phyloP scores from a whole-genome alignment of 2,797 vertebrate species.

The Gallinago solitaria region DNA sequence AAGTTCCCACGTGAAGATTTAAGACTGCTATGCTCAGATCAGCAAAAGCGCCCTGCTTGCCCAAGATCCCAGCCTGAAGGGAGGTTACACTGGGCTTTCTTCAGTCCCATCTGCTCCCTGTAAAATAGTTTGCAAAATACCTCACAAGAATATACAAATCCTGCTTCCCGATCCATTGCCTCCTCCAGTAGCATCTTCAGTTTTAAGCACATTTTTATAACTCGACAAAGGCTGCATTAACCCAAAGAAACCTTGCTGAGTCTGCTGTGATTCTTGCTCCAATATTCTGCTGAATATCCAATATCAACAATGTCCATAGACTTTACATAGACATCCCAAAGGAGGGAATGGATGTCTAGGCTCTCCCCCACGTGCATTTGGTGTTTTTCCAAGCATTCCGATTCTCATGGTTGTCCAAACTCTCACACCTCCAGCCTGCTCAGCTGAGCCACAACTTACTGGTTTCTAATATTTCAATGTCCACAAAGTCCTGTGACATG shows the following conservation, averaged over 20 bases:
- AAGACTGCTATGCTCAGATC: background rate
- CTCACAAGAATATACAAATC: background rate
- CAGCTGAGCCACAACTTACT: background rate
- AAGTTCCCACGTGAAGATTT: background rate
- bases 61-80: background rate
- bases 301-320: background rate
- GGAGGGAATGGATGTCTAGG: background rate
- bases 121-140: background rate
- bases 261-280: background rate
- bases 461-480: background rate
- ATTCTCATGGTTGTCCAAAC: background rate
- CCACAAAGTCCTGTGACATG: background rate
- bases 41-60: background rate
- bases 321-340: background rate
- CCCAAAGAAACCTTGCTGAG: background rate
- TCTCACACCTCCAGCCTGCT: background rate
- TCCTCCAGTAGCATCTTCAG: background rate
- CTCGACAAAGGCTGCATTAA: background rate
- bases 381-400: background rate
- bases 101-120: background rate
- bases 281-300: background rate
- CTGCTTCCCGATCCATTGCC: background rate
- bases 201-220: background rate
- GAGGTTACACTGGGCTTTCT: background rate
- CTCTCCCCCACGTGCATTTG: rapidly evolving